A percentile compares a stretch with the other conserved stretches of the same genome.
Evolutionary conservation across 2,888 invertebrate species (phyloP).

Genomic region (Aplocera efformata): DNA sequence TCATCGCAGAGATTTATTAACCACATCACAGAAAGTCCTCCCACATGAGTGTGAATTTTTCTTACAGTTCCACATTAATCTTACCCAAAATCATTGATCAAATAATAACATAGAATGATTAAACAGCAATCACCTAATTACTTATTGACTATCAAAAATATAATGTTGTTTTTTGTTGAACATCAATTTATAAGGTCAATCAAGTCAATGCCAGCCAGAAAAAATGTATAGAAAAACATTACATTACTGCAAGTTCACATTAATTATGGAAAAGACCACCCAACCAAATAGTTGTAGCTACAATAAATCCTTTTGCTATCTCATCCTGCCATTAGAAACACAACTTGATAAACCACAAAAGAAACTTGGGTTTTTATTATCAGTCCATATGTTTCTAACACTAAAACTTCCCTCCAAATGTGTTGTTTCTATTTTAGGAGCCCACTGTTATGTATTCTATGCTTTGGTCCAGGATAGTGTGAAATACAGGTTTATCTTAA

Average conservation of each 20-base stretch:
- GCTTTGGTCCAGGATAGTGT: slow-evolving; percentile 24
- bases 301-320: slow-evolving; percentile 21
- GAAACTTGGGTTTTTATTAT: slow-evolving; percentile 35
- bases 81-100: too few relatives aligned
- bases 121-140: too few relatives aligned
- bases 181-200: too few relatives aligned
- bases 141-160: too few relatives aligned
- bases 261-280: slow-evolving; percentile 20
- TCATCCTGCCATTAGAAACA: slow-evolving; percentile 30
- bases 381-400: slow-evolving; percentile 35
- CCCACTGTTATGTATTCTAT: slow-evolving; percentile 14
- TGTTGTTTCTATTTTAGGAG: not conserved
- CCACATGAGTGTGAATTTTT: too few relatives aligned
- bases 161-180: too few relatives aligned
- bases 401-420: slow-evolving; percentile 29
- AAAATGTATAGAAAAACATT: too few relatives aligned
- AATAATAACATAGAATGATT: too few relatives aligned
- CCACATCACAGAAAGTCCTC: too few relatives aligned
- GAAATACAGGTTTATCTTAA: slow-evolving; percentile 24
- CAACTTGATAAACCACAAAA: slow-evolving; percentile 38
- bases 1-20: too few relatives aligned
- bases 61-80: too few relatives aligned
- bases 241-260: slow-evolving; percentile 1
- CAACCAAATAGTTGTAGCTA: slow-evolving; percentile 13
- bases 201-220: too few relatives aligned